Evolutionary conservation across 2,113 vertebrate genomes (phyloP).

Genomic region (Aspiorhynchus laticeps): DNA sequence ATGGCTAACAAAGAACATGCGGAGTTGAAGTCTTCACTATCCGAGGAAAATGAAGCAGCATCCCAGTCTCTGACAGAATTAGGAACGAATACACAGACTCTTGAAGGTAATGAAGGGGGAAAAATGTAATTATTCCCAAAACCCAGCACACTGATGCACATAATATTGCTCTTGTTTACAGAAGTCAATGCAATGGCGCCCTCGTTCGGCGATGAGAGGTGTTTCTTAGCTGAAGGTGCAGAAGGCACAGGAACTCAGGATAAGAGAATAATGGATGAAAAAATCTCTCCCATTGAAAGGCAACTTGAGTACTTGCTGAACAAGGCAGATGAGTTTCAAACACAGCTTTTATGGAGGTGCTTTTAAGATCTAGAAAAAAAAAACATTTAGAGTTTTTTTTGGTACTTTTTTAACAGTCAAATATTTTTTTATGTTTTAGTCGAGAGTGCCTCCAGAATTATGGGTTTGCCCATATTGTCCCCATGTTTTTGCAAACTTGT

Average conservation of each 20-base stretch:
- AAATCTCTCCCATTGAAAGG: conserved; percentile 67
- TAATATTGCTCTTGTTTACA: not conserved
- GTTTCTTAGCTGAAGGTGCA: conserved; percentile 20
- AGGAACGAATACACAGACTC: not conserved
- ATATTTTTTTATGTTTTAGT: conserved; percentile 63
- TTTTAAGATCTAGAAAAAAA: not conserved
- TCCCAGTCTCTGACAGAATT: not conserved
- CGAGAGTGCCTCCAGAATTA: conserved; percentile 63
- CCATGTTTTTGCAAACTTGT: conserved; percentile 75
- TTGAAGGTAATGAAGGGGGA: not conserved
- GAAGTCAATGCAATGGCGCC: conserved; percentile 53
- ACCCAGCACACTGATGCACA: not conserved
- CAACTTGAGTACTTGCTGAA: conserved; percentile 76
- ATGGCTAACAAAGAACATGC: not conserved
- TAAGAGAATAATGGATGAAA: conserved; percentile 57
- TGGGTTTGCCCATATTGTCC: conserved; percentile 68
- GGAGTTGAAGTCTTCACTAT: not conserved
- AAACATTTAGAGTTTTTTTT: not conserved
- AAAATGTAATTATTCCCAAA: not conserved
- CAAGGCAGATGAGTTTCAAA: conserved; percentile 76
- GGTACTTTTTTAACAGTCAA: not conserved
- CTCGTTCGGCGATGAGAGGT: conserved; percentile 34
- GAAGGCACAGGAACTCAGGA: conserved; percentile 10
- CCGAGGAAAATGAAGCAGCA: not conserved
- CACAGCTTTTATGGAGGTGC: conserved; percentile 73